Evolutionary conservation across 2,797 vertebrate species (phyloP), one percentile per base, ranked within the genome.

Genomic region (Danio jaintianensis): DNA sequence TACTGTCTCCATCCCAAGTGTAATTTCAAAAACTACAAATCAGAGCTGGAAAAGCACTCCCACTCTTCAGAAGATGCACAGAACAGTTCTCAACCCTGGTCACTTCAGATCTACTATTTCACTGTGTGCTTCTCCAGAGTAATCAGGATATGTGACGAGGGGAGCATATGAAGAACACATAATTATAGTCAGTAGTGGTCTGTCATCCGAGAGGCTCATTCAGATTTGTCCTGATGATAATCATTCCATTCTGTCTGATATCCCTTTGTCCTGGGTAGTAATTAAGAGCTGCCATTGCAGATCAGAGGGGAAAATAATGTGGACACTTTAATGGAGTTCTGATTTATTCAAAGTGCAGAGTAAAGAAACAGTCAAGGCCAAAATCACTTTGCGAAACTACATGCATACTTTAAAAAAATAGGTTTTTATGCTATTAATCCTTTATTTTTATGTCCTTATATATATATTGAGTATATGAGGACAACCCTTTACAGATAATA

Each of bases 101-200:
- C 45, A 13, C 53, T 42, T 7, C 43, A 22, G 55, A 70, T 79
- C 40, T 64, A 18, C 63, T 80, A 81, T 90, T 86, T 85, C 76
- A 87, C 80, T 85, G 73, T 75, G 85, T 86, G 75, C 85, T 87
- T 86, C 79, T 85, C 68, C 56, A 20, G 80, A 79, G 82, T 90
- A 90, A 91, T 92, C 86, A 86, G 83, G 90, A 92, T 91, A 86
- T 89, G 74, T 88, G 88, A 91, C 89, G 85, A 89, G 85, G 79
- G 81, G 80, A 90, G 88, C 86, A 82, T 83, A 45, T 62, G 53
- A 76, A 69, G 50, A 76, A 36, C 73, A 52, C 48, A 18, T 66
- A 80, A 78, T 78, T 52, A 70, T 61, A 48, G 12, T 2, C 11
- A 15, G 10, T 69, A 38, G 56, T 42, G 0, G 64, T 59, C 43